A percentile compares a stretch with the other conserved stretches of the same genome.
Evolutionary conservation across 2,888 invertebrate species (phyloP).

Genomic region (Muscina levida): DNA sequence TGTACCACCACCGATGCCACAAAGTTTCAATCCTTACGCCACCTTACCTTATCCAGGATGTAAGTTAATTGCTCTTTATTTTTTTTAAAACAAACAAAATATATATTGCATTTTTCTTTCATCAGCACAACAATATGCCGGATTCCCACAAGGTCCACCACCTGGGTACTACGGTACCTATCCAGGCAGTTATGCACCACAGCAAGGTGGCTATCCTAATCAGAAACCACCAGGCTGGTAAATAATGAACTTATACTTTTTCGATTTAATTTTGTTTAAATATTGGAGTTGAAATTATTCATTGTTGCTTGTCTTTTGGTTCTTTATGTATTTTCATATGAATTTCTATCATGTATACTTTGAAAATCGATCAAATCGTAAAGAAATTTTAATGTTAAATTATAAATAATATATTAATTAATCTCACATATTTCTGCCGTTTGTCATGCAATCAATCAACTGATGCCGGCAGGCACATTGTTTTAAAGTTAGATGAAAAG

Average conservation of each 20-base stretch:
- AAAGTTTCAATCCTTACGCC: constrained; percentile 92
- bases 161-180: constrained; percentile 79
- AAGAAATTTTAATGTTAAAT: constrained; percentile 33
- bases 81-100: neutral
- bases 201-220: constrained; percentile 78
- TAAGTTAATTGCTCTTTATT: constrained; percentile 75
- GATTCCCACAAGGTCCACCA: constrained; percentile 81
- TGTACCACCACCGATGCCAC: constrained; percentile 89
- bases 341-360: constrained; percentile 38
- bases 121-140: constrained; percentile 81
- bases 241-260: constrained; percentile 59
- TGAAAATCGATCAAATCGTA: constrained; percentile 35
- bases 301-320: constrained; percentile 12
- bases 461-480: constrained; percentile 14
- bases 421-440: constrained; percentile 30
- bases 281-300: constrained; percentile 42
- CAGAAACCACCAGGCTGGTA: constrained; percentile 80
- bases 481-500: constrained; percentile 20
- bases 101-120: constrained; percentile 54
- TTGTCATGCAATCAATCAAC: constrained; percentile 8
- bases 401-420: constrained; percentile 30
- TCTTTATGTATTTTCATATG: constrained; percentile 39
- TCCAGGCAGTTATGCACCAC: constrained; percentile 76
- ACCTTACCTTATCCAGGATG: constrained; percentile 89
- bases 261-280: constrained; percentile 35